These are phyloP conservation scores for Varecia variegata DNA, from an alignment of 2,797 vertebrate genomes.

Conservation along the genomic window DNA sequence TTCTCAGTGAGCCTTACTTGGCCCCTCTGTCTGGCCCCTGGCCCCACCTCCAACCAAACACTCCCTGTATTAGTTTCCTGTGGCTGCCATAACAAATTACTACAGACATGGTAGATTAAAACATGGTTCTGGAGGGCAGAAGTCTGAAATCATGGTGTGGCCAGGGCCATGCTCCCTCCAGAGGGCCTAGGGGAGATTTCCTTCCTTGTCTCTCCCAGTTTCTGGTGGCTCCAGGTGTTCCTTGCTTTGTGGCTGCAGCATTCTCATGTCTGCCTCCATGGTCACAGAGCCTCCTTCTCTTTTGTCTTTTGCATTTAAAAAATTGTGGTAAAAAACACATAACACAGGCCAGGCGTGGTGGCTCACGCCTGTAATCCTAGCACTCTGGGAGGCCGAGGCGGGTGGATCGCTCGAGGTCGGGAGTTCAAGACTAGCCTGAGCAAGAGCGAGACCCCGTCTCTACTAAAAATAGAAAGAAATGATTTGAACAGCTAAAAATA, in stretches of 20 bases:
- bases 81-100: background rate
- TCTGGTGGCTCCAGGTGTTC: background rate
- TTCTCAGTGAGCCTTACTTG: background rate
- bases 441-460: no score
- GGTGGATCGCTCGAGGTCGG: no score
- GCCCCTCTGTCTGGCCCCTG: background rate
- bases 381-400: no score
- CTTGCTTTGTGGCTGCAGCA: background rate
- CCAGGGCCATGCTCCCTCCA: background rate
- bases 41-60: background rate
- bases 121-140: background rate
- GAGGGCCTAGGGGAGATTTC: background rate
- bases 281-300: background rate
- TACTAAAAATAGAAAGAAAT: no score
- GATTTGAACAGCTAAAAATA: no score
- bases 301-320: background rate
- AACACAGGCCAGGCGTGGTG: no score
- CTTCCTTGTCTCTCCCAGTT: background rate
- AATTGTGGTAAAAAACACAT: background rate
- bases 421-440: no score
- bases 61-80: background rate
- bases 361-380: no score
- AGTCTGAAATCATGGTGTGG: background rate
- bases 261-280: background rate
- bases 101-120: background rate